phyloP scores from a whole-genome alignment of 2,888 invertebrate genomes.

The Ceriagrion tenellum region DNA sequence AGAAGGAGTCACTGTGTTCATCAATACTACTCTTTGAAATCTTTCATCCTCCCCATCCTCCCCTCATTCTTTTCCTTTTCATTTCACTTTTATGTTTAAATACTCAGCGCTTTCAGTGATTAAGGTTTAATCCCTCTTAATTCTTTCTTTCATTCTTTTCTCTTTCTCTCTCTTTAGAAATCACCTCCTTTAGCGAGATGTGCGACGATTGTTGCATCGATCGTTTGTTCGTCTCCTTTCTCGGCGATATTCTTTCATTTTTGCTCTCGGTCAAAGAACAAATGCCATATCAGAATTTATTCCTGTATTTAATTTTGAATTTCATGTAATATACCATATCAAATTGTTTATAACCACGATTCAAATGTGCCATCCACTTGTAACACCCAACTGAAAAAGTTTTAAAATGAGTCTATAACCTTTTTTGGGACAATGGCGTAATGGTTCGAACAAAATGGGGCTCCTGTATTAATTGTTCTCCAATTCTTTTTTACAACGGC shows the following conservation, averaged over 20 bases:
- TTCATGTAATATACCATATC: too few species aligned
- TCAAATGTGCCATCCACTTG: too few species aligned
- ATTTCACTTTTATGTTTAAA: conserved; percentile 36
- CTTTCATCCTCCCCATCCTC: background rate
- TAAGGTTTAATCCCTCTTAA: conserved; percentile 1
- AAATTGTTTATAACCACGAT: too few species aligned
- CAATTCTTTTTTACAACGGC: too few species aligned
- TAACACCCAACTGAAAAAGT: too few species aligned
- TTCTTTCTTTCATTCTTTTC: conserved; percentile 20
- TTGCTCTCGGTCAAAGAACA: background rate
- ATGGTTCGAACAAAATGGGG: too few species aligned
- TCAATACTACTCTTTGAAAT: conserved; percentile 27
- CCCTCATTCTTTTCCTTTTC: conserved; percentile 15
- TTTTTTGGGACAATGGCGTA: too few species aligned
- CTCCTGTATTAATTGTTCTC: too few species aligned
- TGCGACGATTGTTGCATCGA: background rate
- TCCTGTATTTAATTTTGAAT: too few species aligned
- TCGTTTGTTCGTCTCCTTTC: background rate
- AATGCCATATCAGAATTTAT: too few species aligned
- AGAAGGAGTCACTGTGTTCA: background rate
- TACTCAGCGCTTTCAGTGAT: conserved; percentile 29
- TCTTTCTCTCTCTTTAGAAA: background rate
- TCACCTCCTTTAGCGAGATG: background rate
- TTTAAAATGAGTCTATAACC: too few species aligned
- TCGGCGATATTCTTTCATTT: background rate